Evolutionary conservation across 2,797 vertebrate species (phyloP).

Genomic region (Eulemur coronatus): DNA sequence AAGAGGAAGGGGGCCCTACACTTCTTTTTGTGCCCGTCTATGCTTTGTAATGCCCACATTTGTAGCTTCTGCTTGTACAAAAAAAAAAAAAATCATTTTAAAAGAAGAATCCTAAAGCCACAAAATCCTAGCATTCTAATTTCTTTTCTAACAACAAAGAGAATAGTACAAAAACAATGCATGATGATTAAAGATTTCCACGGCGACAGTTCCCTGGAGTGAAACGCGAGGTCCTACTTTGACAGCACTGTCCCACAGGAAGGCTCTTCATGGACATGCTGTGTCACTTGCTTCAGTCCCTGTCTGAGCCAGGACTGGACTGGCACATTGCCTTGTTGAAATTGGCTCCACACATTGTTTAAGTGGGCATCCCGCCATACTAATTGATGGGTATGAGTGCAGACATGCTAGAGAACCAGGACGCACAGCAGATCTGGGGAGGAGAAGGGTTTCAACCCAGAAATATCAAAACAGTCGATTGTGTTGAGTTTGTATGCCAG

Average conservation of each 20-base stretch:
- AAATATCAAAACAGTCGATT: constrained; percentile 16
- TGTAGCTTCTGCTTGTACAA: background rate
- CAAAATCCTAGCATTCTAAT: constrained; percentile 37
- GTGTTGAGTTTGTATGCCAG: constrained; percentile 15
- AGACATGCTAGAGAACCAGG: constrained; percentile 52
- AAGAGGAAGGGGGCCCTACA: background rate
- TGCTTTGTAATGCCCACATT: background rate
- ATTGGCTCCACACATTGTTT: constrained; percentile 49
- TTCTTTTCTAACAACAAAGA: constrained; percentile 61
- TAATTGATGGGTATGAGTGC: constrained; percentile 56
- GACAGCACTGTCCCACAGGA: constrained; percentile 5
- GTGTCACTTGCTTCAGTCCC: constrained; percentile 60
- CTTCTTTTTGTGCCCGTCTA: background rate
- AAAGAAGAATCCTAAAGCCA: background rate
- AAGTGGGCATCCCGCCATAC: constrained; percentile 57
- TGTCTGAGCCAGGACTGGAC: constrained; percentile 38
- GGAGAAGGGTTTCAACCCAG: constrained; percentile 48
- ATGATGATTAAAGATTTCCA: background rate
- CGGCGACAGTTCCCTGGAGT: constrained; percentile 28
- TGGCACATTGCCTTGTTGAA: constrained; percentile 60
- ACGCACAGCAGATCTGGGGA: background rate
- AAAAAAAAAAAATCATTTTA: background rate
- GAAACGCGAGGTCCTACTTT: background rate
- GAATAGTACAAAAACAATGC: constrained; percentile 29
- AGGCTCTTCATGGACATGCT: constrained; percentile 40